These are phyloP conservation scores for Tauraco erythrolophus DNA, from an alignment of 2,113 vertebrate species.

Conservation along the genomic window DNA sequence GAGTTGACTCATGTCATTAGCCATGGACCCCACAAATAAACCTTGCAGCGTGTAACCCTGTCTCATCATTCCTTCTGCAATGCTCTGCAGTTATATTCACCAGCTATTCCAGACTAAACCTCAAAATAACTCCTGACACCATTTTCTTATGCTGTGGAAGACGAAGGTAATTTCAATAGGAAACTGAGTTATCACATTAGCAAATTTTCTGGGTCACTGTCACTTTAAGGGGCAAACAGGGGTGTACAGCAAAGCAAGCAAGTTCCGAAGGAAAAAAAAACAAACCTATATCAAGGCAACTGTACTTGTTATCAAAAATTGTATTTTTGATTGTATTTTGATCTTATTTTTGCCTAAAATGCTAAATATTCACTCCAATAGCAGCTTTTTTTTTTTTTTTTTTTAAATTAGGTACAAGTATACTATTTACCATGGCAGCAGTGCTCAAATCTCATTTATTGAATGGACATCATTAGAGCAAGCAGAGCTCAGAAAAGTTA, in stretches of 20 bases:
- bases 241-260: background rate
- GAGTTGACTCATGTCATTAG: background rate
- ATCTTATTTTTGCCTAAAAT: background rate
- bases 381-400: background rate
- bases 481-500: slow-evolving; percentile 70
- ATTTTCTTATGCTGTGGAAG: background rate
- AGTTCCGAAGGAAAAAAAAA: background rate
- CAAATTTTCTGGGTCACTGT: background rate
- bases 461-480: slow-evolving; percentile 75
- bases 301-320: background rate
- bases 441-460: slow-evolving; percentile 32
- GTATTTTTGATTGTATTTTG: background rate
- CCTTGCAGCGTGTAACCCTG: accelerated
- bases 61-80: background rate
- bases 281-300: background rate
- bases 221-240: background rate
- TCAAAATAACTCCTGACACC: background rate
- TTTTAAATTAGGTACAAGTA: slow-evolving; percentile 38
- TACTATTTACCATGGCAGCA: slow-evolving; percentile 22
- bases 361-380: background rate
- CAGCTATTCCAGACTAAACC: background rate
- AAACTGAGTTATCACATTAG: background rate
- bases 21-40: too few species aligned
- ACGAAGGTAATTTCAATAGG: background rate
- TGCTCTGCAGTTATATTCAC: background rate